Evolutionary conservation across 1,140 invertebrate genomes (phyloP).

Genomic region (Aleiodes sp.): DNA sequence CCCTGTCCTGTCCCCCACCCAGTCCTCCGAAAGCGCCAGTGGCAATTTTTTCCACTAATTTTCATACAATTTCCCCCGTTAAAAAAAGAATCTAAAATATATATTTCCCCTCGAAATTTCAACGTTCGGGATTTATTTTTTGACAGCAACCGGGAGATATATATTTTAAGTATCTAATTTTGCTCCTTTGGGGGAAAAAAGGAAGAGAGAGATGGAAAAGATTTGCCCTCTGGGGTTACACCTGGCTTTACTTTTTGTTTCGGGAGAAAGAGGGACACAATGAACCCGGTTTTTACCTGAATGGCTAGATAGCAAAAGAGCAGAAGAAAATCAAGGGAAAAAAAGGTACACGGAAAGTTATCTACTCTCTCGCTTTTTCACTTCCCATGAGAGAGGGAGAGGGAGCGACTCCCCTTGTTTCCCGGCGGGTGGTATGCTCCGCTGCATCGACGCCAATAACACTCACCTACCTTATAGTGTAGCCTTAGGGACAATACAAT

Average conservation of each 20-base stretch:
- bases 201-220: not conserved
- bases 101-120: not conserved
- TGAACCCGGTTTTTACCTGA: not conserved
- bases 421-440: slow-evolving; percentile 14
- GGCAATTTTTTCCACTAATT: too few relatives aligned
- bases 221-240: not conserved
- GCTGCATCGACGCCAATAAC: slow-evolving; percentile 22
- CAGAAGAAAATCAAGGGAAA: not conserved
- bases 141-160: too few relatives aligned
- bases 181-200: slow-evolving; percentile 3
- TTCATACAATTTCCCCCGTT: too few relatives aligned
- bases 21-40: too few relatives aligned
- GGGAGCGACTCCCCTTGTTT: not conserved
- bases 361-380: not conserved
- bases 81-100: not conserved
- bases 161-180: not conserved
- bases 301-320: too few relatives aligned
- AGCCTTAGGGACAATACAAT: slow-evolving; percentile 27
- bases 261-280: not conserved
- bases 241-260: not conserved
- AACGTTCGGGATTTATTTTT: not conserved
- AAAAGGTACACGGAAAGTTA: slow-evolving; percentile 18
- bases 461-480: slow-evolving; percentile 9
- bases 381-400: too few relatives aligned
- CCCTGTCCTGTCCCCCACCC: too few relatives aligned